Evolutionary conservation across 2,888 invertebrate species (phyloP).

Genomic region (Ectemnius continuus): DNA sequence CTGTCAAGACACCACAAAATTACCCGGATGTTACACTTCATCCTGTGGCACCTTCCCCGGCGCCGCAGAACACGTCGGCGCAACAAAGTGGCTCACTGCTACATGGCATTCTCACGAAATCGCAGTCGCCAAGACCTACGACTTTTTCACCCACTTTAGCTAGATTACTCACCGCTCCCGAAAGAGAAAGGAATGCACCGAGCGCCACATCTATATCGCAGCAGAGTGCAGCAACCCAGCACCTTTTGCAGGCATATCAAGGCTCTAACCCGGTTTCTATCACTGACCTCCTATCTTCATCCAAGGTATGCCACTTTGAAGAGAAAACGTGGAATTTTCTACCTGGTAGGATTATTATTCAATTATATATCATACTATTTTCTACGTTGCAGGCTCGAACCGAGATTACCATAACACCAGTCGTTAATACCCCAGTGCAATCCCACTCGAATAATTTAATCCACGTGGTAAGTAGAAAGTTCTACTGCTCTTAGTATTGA

Average conservation of each 20-base stretch:
- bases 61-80: slow-evolving; percentile 68
- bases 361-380: not conserved
- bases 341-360: not conserved
- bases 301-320: slow-evolving; percentile 74
- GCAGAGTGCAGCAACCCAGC: slow-evolving; percentile 69
- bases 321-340: not conserved
- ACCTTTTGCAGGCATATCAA: slow-evolving; percentile 74
- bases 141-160: slow-evolving; percentile 90
- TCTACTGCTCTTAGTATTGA: not conserved
- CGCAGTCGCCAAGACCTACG: slow-evolving; percentile 79
- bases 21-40: slow-evolving; percentile 90
- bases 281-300: slow-evolving; percentile 79
- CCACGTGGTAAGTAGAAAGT: slow-evolving; percentile 69
- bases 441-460: slow-evolving; percentile 73
- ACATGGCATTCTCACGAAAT: slow-evolving; percentile 88
- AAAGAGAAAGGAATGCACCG: slow-evolving; percentile 74
- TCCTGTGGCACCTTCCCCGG: slow-evolving; percentile 82
- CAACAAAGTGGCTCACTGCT: slow-evolving; percentile 84
- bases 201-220: slow-evolving; percentile 67
- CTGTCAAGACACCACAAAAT: slow-evolving; percentile 81
- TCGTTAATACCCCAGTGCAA: slow-evolving; percentile 74
- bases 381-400: slow-evolving; percentile 78
- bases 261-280: slow-evolving; percentile 77
- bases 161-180: slow-evolving; percentile 86
- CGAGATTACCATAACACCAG: slow-evolving; percentile 83